Percentiles rank a stretch among this genome's conserved stretches.
These are phyloP conservation scores for Dastarcus helophoroides DNA, from an alignment of 2,888 invertebrate genomes.

Conservation along the genomic window DNA sequence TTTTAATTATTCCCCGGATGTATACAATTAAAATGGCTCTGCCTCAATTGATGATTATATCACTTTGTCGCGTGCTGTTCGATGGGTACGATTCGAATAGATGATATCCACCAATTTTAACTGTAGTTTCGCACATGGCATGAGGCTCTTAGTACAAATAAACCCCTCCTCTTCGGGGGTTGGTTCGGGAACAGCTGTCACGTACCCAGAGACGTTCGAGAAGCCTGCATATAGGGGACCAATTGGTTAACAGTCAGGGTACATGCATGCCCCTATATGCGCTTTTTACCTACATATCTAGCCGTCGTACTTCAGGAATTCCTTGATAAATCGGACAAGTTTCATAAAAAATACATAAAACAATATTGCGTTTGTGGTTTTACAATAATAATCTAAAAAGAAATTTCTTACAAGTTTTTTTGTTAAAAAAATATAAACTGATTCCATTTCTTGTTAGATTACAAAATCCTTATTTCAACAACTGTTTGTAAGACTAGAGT, in stretches of 20 bases:
- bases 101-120: slow-evolving; percentile 25
- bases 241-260: slow-evolving; percentile 10
- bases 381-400: no score
- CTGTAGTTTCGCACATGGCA: slow-evolving; percentile 35
- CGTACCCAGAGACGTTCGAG: slow-evolving; percentile 13
- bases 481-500: no score
- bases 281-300: no score
- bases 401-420: no score
- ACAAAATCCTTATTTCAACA: no score
- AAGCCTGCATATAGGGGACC: slow-evolving; percentile 11
- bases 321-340: no score
- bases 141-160: slow-evolving; percentile 35
- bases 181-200: slow-evolving; percentile 36
- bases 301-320: no score
- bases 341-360: no score
- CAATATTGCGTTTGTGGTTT: no score
- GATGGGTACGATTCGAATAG: slow-evolving; percentile 23
- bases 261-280: no score
- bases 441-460: no score
- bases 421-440: no score
- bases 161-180: slow-evolving; percentile 36
- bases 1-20: slow-evolving; percentile 21
- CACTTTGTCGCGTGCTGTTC: slow-evolving; percentile 31
- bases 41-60: slow-evolving; percentile 17
- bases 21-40: slow-evolving; percentile 24